phyloP scores from a whole-genome alignment of 2,888 invertebrate genomes.

The Dynastes tityus region DNA sequence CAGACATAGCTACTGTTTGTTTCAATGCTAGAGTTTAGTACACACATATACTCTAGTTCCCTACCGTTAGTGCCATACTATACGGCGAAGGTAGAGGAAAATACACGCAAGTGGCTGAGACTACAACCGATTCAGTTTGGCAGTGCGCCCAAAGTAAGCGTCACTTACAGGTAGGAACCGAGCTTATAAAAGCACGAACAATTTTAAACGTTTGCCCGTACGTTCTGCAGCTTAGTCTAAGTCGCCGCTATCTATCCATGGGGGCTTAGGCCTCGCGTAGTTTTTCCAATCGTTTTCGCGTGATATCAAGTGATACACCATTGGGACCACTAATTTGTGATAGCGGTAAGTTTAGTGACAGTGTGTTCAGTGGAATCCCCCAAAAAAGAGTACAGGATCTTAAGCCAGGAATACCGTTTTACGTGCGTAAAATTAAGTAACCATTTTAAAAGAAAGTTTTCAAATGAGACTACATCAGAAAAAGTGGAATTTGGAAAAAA shows the following conservation, averaged over 20 bases:
- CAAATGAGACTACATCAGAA: constrained; percentile 5
- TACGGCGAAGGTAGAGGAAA: constrained; percentile 34
- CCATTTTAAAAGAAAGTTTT: background rate
- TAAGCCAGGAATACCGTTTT: constrained; percentile 16
- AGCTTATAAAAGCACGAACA: constrained; percentile 76
- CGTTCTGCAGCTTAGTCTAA: constrained; percentile 72
- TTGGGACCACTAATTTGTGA: constrained; percentile 68
- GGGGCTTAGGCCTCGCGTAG: constrained; percentile 65
- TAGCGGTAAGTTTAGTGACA: constrained; percentile 67
- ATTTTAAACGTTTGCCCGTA: constrained; percentile 73
- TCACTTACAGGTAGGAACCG: constrained; percentile 73
- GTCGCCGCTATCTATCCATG: constrained; percentile 60
- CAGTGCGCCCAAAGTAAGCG: constrained; percentile 61
- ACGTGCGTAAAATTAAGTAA: constrained; percentile 27
- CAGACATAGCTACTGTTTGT: constrained; percentile 37
- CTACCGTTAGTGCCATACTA: constrained; percentile 30
- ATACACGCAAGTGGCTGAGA: constrained; percentile 48
- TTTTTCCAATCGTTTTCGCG: constrained; percentile 54
- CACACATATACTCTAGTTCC: constrained; percentile 15
- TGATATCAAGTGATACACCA: constrained; percentile 64
- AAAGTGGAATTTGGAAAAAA: background rate
- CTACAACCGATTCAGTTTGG: constrained; percentile 63
- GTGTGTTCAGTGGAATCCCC: constrained; percentile 41
- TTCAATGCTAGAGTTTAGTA: constrained; percentile 32
- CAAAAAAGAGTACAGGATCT: constrained; percentile 28